Base-by-base conservation (phyloP, 37 sponge, comb jelly and placozoan genomes). In the Beroe ovata region DNA sequence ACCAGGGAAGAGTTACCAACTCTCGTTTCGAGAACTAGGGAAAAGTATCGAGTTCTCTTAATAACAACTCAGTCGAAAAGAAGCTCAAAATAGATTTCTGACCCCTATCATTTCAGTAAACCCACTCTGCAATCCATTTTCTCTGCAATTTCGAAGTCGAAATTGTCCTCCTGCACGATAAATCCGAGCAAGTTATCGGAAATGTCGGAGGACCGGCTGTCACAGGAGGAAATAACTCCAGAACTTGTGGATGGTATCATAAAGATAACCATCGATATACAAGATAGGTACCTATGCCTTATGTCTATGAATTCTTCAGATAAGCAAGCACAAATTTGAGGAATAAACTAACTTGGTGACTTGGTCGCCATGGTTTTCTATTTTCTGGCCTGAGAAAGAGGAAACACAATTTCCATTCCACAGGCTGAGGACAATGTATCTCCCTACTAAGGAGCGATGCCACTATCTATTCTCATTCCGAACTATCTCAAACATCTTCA, bases 381-480 rank as follows among this genome's bases (percentile, higher is more conserved):
- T 58, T n/a, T n/a, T n/a, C n/a, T n/a, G n/a, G n/a, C n/a, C n/a
- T n/a, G n/a, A n/a, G n/a, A n/a, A n/a, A n/a, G n/a, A n/a, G n/a
- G n/a, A n/a, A n/a, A n/a, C n/a, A n/a, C n/a, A n/a, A n/a, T n/a
- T n/a, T n/a, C 11, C 18, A 19, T 62, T 21, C 34, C 36, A 14
- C 69, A 77, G 84, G 33, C 38, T 77, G 54, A 77, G 84, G 25
- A 41, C 84, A 4, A 77, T 77, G 84, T 77, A 77, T 19, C 84
- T 77, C 22, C 84, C 84, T 19, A 77, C 84, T 0, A 77, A 42
- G 25, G 84, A 77, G 38, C 25, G 84, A 42, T 77, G 84, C 25
- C 84, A 77, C 84, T 77, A 77, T 42, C 84, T 38, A 25, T 77
- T 77, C 38, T 41, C 54, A 8, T 36, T 77, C 54, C 42, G 84